phyloP scores from a whole-genome alignment of 2,797 vertebrate genomes.

The Euthynnus affinis region DNA sequence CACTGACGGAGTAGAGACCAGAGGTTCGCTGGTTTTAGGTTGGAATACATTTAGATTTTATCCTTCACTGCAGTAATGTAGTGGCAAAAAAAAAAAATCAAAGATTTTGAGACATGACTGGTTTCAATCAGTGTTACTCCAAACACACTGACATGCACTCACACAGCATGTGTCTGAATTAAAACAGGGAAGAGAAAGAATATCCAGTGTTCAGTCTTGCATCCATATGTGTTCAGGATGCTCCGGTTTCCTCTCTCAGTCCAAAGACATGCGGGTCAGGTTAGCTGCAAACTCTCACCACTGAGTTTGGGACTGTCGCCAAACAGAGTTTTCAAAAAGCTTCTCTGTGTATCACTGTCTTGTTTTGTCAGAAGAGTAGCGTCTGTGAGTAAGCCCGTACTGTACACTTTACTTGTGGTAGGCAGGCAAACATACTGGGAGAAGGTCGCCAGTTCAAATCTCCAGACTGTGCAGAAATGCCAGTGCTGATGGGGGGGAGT shows the following conservation, averaged over 20 bases:
- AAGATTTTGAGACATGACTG: too few species aligned
- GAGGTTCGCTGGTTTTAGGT: too few species aligned
- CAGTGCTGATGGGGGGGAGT: background rate
- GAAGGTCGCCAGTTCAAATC: background rate
- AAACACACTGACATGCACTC: too few species aligned
- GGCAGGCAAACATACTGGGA: background rate
- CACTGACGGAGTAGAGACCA: too few species aligned
- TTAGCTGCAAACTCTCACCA: background rate
- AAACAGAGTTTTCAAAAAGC: background rate
- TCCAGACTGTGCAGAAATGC: background rate
- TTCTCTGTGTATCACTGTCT: background rate
- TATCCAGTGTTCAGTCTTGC: background rate
- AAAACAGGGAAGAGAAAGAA: too few species aligned
- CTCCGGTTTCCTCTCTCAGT: background rate
- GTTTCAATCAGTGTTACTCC: too few species aligned
- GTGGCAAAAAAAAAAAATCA: too few species aligned
- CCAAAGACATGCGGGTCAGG: conserved; percentile 1
- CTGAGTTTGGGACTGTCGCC: background rate
- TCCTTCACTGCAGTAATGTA: too few species aligned
- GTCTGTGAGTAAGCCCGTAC: background rate
- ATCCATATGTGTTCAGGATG: background rate
- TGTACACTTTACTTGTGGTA: background rate
- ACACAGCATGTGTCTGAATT: too few species aligned
- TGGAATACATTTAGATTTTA: too few species aligned
- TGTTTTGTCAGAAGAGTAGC: too few species aligned